Evolutionary conservation across 2,797 vertebrate species (phyloP), one percentile per base, ranked within the genome.

Genomic region (Gouania willdenowi): DNA sequence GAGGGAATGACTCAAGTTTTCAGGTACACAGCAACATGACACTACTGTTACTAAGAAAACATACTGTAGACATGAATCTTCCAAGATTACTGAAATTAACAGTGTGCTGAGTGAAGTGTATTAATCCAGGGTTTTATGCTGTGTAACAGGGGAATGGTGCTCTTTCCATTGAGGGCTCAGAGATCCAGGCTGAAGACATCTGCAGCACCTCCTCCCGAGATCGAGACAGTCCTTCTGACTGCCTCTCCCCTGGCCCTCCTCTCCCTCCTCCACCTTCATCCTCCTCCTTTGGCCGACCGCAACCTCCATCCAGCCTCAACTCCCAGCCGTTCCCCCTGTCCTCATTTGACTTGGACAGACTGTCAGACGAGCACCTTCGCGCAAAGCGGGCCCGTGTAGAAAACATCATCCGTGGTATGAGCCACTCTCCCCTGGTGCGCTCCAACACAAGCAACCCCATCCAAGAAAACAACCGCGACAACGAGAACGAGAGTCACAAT

Each of bases 351-450:
- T 80, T 98, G 78, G 96, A 98, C 88, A 85, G 96, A 63, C 91
- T 98, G 64, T 93, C 93, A 0, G 94, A 98, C 0, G 96, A 98
- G 85, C 96, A 98, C 90, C 93, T 98, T 64, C 92, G 93, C 52
- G 96, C 96, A 41, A 98, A 98, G 77, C 93, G 95, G 8, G 96
- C 96, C 64, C 92, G 96, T 5, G 96, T 98, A 67, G 95, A 98
- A 75, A 98, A 98, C 87, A 98, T 98, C 64, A 98, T 98, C 79
- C 93, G 94, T 31, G 95, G 96, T 56, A 98, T 98, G 95, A 98
- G 95, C 76, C 95, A 98, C 88, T 98, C 95, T 48, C 96, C 96
- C 6, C 91, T 83, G 50, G 92, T 8, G 2, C 70, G 74, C 21
- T 46, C 62, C 21, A 79, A 6, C 23, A 19, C 29, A 60, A 81